A percentile compares a stretch with the other conserved stretches of the same genome.
phyloP scores from a whole-genome alignment of 1,140 invertebrate genomes.

The Belonocnema kinseyi region DNA sequence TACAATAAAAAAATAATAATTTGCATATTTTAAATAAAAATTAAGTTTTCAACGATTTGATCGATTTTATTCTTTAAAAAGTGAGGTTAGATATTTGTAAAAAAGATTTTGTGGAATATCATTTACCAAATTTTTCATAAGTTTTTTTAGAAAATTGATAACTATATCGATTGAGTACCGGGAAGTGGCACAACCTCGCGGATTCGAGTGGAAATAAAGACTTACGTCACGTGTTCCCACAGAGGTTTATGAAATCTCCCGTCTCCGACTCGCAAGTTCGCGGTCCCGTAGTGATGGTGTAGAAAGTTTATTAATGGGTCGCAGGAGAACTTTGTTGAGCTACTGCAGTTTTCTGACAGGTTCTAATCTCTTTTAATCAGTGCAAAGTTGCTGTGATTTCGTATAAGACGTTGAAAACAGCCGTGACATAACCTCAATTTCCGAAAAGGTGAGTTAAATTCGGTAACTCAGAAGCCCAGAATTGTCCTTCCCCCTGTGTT shows the following conservation, averaged over 20 bases:
- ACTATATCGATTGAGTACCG: neutral
- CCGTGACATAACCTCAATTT: slow-evolving; percentile 50
- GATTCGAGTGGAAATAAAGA: neutral
- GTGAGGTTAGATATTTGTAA: too few species aligned
- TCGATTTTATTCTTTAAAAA: too few species aligned
- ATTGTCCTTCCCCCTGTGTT: neutral
- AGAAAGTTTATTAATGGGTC: slow-evolving; percentile 53
- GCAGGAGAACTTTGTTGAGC: slow-evolving; percentile 35
- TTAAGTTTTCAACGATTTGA: too few species aligned
- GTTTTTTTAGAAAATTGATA: neutral
- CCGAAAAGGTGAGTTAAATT: slow-evolving; percentile 42
- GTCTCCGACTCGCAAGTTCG: slow-evolving; percentile 35
- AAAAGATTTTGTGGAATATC: too few species aligned
- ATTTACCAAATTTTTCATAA: too few species aligned
- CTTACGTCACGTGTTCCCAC: slow-evolving; percentile 45
- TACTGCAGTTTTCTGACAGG: slow-evolving; percentile 11
- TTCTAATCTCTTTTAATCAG: slow-evolving; percentile 5
- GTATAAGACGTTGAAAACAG: neutral
- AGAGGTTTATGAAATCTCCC: neutral
- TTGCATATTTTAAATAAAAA: too few species aligned
- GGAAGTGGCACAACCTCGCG: neutral
- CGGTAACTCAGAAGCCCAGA: neutral
- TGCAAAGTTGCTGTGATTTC: neutral
- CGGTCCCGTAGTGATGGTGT: slow-evolving; percentile 43
- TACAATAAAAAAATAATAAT: too few species aligned